A percentile compares a stretch with the other conserved stretches of the same genome.
Conservation (phyloP, 2,113 vertebrate genomes). For the Zosterops borbonicus region DNA sequence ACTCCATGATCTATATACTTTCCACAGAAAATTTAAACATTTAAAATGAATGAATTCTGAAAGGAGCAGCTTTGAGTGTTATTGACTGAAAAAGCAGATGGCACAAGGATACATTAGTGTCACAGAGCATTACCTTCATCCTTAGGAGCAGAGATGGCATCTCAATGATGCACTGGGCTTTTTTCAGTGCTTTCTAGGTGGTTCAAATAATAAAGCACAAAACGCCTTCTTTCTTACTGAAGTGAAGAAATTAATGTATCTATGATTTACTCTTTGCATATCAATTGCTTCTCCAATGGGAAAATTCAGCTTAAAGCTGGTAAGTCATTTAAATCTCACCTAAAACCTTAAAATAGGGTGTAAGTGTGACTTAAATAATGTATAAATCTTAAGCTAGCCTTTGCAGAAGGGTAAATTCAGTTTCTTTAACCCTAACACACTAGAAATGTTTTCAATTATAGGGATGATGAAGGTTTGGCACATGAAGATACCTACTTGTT, state of each 20-base stretch:
- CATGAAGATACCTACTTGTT: not conserved
- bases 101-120: constrained; percentile 64
- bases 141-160: constrained; percentile 8
- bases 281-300: not conserved
- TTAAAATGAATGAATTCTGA: constrained; percentile 50
- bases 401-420: not conserved
- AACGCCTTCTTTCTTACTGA: fast-evolving
- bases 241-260: not conserved
- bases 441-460: not conserved
- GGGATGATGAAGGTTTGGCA: not conserved
- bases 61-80: constrained; percentile 51
- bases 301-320: not conserved
- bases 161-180: not conserved
- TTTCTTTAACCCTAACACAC: not conserved
- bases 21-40: constrained; percentile 5
- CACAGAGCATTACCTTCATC: constrained; percentile 58
- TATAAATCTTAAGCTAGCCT: not conserved
- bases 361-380: constrained; percentile 37
- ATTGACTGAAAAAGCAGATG: constrained; percentile 68
- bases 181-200: not conserved
- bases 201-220: constrained; percentile 28
- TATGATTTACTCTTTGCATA: constrained; percentile 28
- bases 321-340: constrained; percentile 30
- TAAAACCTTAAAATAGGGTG: constrained; percentile 11
- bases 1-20: not conserved